phyloP scores from a whole-genome alignment of 2,888 invertebrate genomes.

The Pyrochroa serraticornis region DNA sequence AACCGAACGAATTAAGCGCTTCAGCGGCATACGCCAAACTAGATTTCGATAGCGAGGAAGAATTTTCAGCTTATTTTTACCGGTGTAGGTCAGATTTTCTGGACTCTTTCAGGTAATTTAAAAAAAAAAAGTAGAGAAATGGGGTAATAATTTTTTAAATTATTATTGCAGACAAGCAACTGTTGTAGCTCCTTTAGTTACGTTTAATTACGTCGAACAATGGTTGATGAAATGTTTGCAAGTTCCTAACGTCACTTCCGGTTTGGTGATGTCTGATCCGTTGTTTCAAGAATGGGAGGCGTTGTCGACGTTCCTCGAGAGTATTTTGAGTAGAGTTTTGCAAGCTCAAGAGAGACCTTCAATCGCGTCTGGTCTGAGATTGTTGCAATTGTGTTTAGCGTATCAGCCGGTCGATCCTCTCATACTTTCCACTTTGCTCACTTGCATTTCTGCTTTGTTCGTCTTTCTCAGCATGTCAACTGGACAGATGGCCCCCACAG shows the following conservation, averaged over 20 bases:
- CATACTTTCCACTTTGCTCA: constrained; percentile 82
- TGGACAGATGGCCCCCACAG: constrained; percentile 69
- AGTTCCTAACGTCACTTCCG: constrained; percentile 52
- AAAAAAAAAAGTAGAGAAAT: background rate
- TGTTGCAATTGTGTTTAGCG: constrained; percentile 79
- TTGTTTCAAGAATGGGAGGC: constrained; percentile 88
- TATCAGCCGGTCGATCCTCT: constrained; percentile 80
- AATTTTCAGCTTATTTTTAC: constrained; percentile 83
- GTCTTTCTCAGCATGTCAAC: constrained; percentile 89
- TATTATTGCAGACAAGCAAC: constrained; percentile 68
- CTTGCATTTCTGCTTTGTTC: constrained; percentile 90
- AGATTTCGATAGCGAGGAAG: constrained; percentile 92
- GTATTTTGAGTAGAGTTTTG: constrained; percentile 80
- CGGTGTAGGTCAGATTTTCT: constrained; percentile 78
- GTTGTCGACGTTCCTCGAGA: constrained; percentile 76
- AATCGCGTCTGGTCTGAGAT: constrained; percentile 74
- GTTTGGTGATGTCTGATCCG: constrained; percentile 64
- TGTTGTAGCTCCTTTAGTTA: constrained; percentile 78
- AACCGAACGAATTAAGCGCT: constrained; percentile 42
- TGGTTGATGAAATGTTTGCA: constrained; percentile 81
- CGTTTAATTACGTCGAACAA: constrained; percentile 82
- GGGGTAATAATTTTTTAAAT: background rate
- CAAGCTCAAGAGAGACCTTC: constrained; percentile 76
- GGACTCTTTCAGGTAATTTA: constrained; percentile 75
- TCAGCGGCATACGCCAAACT: constrained; percentile 70